Percentiles rank a stretch among this genome's conserved stretches.
Evolutionary conservation across 2,113 vertebrate species (phyloP).

Genomic region (Bungarus multicinctus): DNA sequence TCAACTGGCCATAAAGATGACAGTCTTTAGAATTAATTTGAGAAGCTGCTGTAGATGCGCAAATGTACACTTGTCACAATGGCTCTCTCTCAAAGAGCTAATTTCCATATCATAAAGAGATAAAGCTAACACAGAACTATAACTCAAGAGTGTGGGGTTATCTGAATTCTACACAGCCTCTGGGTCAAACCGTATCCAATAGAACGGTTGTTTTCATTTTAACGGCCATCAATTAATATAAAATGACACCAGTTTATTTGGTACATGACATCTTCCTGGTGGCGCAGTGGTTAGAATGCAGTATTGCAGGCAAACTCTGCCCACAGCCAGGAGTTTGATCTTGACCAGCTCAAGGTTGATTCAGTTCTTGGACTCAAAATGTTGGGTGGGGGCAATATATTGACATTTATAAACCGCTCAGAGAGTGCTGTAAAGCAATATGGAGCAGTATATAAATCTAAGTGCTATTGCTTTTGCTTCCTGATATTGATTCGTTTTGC

Average conservation of each 20-base stretch:
- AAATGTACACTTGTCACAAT: constrained; percentile 3
- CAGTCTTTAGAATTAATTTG: neutral
- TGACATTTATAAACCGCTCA: neutral
- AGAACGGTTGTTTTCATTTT: neutral
- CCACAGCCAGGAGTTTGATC: neutral
- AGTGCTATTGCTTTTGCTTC: neutral
- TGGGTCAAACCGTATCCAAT: neutral
- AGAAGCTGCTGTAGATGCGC: constrained; percentile 1
- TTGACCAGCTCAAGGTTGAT: neutral
- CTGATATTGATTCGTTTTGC: neutral
- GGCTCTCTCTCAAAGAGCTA: constrained; percentile 5
- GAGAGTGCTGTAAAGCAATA: neutral
- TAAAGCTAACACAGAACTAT: neutral
- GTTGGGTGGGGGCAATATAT: neutral
- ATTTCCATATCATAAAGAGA: neutral
- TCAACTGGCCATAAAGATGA: constrained; percentile 16
- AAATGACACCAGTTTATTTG: neutral
- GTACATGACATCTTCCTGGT: neutral
- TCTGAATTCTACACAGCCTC: neutral
- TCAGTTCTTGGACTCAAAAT: neutral
- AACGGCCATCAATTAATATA: neutral
- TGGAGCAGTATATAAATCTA: neutral
- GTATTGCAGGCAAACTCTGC: neutral
- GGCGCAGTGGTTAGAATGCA: neutral
- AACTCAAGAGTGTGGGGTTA: neutral